Evolutionary conservation across 2,797 vertebrate genomes (phyloP).

Genomic region (Epinephelus malabaricus): DNA sequence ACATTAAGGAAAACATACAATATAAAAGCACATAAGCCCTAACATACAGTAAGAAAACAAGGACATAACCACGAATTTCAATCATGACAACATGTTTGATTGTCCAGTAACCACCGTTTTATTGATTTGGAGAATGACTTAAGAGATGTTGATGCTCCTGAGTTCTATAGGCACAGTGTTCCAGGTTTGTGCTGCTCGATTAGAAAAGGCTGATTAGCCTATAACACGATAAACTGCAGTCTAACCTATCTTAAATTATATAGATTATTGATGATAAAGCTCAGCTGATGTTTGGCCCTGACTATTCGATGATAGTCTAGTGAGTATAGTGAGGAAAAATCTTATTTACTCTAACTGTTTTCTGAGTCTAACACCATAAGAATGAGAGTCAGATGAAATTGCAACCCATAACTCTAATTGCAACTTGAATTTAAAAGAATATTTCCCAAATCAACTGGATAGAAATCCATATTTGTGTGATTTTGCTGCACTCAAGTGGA

Average conservation of each 20-base stretch:
- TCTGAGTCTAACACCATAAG: not conserved
- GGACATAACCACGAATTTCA: too few species aligned
- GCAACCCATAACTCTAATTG: not conserved
- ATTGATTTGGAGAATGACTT: too few species aligned
- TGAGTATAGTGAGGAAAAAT: not conserved
- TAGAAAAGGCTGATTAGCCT: not conserved
- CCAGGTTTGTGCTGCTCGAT: too few species aligned
- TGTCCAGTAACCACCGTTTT: too few species aligned
- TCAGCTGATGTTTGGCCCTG: not conserved
- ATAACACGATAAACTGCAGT: not conserved
- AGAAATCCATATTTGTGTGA: not conserved
- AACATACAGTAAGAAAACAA: too few species aligned
- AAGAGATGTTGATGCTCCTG: too few species aligned
- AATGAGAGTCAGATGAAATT: not conserved
- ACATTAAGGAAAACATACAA: too few species aligned
- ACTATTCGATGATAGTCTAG: not conserved
- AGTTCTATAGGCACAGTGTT: too few species aligned
- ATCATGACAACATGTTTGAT: too few species aligned
- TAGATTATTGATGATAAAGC: not conserved
- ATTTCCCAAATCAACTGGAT: not conserved
- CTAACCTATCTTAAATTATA: not conserved
- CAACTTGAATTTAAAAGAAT: not conserved
- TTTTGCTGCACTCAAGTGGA: conserved; percentile 66
- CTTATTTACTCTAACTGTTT: not conserved
- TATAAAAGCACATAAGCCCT: too few species aligned